phyloP scores from a whole-genome alignment of 1,140 invertebrate species.

The Diorhabda elongata region DNA sequence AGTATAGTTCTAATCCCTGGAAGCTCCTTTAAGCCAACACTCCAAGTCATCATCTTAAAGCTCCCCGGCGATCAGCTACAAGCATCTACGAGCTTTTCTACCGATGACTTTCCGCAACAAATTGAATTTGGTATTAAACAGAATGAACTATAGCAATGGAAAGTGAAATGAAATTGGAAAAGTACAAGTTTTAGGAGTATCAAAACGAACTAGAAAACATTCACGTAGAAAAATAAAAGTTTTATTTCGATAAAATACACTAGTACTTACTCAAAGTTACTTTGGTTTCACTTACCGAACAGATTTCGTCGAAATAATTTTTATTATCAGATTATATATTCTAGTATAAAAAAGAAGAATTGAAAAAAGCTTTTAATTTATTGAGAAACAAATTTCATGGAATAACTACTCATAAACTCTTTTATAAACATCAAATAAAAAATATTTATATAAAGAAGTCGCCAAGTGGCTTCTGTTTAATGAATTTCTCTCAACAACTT shows the following conservation, averaged over 20 bases:
- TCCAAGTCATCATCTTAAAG: slow-evolving; percentile 17
- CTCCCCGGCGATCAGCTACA: slow-evolving; percentile 18
- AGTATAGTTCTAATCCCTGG: slow-evolving; percentile 21
- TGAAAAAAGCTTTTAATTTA: no score
- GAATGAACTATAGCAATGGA: not conserved
- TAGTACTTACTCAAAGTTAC: not conserved
- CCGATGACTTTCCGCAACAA: not conserved
- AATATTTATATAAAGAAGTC: no score
- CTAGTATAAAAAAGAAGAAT: no score
- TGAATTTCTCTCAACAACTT: no score
- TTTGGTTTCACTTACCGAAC: not conserved
- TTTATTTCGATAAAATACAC: not conserved
- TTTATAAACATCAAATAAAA: no score
- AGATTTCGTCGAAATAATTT: no score
- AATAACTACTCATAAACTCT: no score
- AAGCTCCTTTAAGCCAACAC: slow-evolving; percentile 15
- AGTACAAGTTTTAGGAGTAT: not conserved
- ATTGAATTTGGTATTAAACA: slow-evolving; percentile 3
- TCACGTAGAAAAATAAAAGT: not conserved
- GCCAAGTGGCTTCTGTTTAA: no score
- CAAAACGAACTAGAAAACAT: not conserved
- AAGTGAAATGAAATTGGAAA: slow-evolving; percentile 2
- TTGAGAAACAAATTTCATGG: no score
- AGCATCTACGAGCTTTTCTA: not conserved
- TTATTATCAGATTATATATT: no score